Conservation (phyloP, 2,888 invertebrate species). For the Drosophila multiciliata region DNA sequence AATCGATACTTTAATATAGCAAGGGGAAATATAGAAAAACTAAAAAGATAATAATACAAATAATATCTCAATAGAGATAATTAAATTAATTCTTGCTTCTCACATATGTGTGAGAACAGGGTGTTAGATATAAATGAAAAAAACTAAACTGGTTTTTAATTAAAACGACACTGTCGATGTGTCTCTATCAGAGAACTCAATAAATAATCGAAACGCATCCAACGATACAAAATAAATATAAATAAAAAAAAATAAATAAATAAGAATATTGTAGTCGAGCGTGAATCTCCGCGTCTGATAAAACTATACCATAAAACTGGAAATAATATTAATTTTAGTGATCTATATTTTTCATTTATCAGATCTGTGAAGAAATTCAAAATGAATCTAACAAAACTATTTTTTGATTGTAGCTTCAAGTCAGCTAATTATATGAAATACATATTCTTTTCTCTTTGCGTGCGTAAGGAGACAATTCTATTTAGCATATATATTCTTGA, state of each 20-base stretch:
- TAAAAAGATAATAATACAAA: not conserved
- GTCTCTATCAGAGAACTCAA: conserved; percentile 58
- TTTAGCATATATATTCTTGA: not conserved
- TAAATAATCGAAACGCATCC: conserved; percentile 74
- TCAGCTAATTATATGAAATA: not conserved
- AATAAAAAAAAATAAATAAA: too few relatives aligned
- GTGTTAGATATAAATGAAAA: conserved; percentile 15
- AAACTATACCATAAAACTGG: not conserved
- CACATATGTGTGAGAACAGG: not conserved
- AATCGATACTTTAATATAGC: not conserved
- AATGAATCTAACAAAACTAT: not conserved
- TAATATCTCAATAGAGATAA: not conserved
- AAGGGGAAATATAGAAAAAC: not conserved
- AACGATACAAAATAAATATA: conserved; percentile 45
- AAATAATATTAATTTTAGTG: not conserved
- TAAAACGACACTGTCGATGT: conserved; percentile 61
- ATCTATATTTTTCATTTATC: not conserved
- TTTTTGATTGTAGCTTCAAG: not conserved
- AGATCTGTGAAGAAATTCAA: not conserved
- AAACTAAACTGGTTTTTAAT: conserved; percentile 68
- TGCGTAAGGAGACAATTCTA: not conserved
- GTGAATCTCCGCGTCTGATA: too few relatives aligned
- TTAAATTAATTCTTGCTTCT: not conserved
- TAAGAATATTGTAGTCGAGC: conserved; percentile 1
- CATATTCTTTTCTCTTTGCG: not conserved